Percentiles rank a stretch among this genome's conserved stretches.
Conservation (phyloP, 2,797 vertebrate species). For the Micrastur ruficollis region DNA sequence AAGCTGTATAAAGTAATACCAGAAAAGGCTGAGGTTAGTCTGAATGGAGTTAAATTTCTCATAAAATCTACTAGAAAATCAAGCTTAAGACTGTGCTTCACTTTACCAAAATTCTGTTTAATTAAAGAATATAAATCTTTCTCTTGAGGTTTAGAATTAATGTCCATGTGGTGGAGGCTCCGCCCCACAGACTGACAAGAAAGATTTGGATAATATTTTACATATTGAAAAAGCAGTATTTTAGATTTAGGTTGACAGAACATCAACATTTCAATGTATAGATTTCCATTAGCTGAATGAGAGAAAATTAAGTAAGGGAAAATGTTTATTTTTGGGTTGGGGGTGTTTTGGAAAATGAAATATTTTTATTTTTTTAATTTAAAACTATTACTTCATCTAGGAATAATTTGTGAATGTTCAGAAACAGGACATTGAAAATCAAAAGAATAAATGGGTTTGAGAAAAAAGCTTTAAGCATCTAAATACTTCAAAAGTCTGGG, state of each 20-base stretch:
- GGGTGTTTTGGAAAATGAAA: background rate
- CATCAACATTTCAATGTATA: background rate
- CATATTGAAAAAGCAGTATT: background rate
- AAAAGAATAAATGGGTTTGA: background rate
- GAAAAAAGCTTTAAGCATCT: background rate
- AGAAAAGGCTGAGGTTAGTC: background rate
- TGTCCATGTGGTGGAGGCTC: background rate
- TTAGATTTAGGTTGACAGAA: background rate
- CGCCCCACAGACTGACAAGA: background rate
- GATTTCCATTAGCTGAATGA: background rate
- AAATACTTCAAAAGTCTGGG: background rate
- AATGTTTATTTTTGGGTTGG: accelerated
- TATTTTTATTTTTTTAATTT: background rate
- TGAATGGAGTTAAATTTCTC: background rate
- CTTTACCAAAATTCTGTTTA: background rate
- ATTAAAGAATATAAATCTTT: background rate
- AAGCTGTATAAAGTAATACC: background rate
- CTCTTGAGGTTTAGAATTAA: background rate
- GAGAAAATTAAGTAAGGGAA: background rate
- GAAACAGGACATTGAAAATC: background rate
- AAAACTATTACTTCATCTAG: background rate
- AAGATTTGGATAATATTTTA: background rate
- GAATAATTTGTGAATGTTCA: background rate
- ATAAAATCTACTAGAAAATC: background rate
- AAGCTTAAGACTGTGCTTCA: background rate